Evolutionary conservation across 2,113 vertebrate species (phyloP), one percentile per base, ranked within the genome.

Genomic region (Ochotona princeps): DNA sequence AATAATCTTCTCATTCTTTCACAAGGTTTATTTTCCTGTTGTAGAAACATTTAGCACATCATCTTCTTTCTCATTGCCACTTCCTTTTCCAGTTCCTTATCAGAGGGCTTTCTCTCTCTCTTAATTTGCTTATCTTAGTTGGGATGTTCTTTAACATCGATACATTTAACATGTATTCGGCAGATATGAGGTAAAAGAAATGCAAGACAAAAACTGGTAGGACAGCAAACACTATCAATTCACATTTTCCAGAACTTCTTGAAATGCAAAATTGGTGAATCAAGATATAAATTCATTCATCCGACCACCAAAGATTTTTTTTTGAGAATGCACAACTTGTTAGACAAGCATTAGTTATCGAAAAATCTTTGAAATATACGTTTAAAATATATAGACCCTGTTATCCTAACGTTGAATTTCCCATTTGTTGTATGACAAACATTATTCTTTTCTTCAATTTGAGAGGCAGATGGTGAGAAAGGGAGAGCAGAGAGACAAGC

Each of bases 291-390:
- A 65, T 82, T 91, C 14, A 75, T 76, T 75, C 32, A 74, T 17
- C 91, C 38, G 73, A 85, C 12, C 17, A 83, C 57, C 7, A 78
- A 54, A 73, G 35, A 88, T n/a, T 82, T 88, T 82, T 57, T 72
- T 57, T 17, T 15, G 72, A 85, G 13, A 17, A 1, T 51, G 11
- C 57, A 44, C 21, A n/a, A 5, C 30, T 67, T 11, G 18, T 89
- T 20, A 72, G 21, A 26, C 2, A n/a, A 23, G 1, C 20, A 60
- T 17, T 72, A 75, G 5, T 35, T 47, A 91, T 35, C 35, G 11
- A 0, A n/a, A 73, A 75, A 28, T n/a, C 9, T 60, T n/a, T 90
- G 51, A 84, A 87, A 66, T 63, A 74, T 74, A 81, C 21, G n/a
- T 28, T 28, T 13, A 90, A 66, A 51, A 32, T n/a, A 54, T 76